phyloP scores from a whole-genome alignment of 2,888 invertebrate species.

The Acleris laterana region DNA sequence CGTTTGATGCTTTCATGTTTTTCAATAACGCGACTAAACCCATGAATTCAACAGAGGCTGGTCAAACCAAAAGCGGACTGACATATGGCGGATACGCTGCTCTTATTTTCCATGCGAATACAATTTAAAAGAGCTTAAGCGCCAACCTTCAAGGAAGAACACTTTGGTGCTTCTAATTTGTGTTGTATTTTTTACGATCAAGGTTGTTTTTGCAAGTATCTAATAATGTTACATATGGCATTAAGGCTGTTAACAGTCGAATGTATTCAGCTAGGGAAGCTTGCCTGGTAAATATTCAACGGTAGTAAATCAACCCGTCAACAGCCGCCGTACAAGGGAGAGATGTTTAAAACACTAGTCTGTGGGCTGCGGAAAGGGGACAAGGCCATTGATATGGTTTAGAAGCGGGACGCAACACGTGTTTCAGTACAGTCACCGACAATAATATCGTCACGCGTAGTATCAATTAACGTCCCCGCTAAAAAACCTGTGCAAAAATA shows the following conservation, averaged over 20 bases:
- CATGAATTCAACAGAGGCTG: neutral
- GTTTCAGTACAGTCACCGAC: neutral
- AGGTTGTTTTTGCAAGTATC: neutral
- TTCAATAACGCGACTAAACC: neutral
- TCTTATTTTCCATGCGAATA: neutral
- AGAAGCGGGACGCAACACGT: constrained; percentile 21
- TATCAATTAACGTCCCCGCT: too few species aligned
- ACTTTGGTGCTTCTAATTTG: neutral
- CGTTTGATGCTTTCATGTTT: neutral
- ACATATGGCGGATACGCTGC: neutral
- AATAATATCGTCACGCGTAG: too few species aligned
- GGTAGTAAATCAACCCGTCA: constrained; percentile 54
- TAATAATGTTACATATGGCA: too few species aligned
- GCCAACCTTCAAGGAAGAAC: neutral
- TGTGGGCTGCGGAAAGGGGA: constrained; percentile 6
- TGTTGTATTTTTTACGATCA: neutral
- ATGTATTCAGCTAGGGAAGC: constrained; percentile 12
- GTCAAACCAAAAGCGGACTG: neutral
- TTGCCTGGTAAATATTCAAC: constrained; percentile 62
- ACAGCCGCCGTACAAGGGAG: constrained; percentile 34
- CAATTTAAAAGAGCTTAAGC: neutral
- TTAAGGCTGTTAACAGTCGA: neutral
- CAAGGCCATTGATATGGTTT: constrained; percentile 19
- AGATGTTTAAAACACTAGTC: neutral
- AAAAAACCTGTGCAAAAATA: too few species aligned